Conservation (phyloP, 2,113 vertebrate genomes). For the Saimiri boliviensis region DNA sequence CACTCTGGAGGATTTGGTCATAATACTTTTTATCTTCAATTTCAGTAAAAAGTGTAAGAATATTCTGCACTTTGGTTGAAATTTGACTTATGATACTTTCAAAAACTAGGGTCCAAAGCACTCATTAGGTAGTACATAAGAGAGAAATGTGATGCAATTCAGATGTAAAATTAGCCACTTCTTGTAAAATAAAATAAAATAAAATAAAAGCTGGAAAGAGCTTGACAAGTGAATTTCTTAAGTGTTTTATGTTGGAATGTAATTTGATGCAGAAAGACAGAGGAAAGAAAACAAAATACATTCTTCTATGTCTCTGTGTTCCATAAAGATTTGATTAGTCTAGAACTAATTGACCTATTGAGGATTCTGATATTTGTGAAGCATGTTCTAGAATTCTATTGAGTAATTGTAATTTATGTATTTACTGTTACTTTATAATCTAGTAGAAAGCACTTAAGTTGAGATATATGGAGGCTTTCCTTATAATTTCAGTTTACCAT, state of each 20-base stretch:
- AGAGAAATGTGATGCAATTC: constrained; percentile 26
- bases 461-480: not conserved
- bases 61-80: not conserved
- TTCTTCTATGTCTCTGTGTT: not conserved
- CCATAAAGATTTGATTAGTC: not conserved
- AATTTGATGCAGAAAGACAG: not conserved
- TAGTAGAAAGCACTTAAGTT: not conserved
- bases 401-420: not conserved
- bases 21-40: not conserved
- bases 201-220: not conserved
- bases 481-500: not conserved
- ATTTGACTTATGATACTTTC: constrained; percentile 49
- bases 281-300: not conserved
- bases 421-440: not conserved
- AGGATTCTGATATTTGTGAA: not conserved
- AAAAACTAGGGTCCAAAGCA: constrained; percentile 21
- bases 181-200: not conserved
- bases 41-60: constrained; percentile 51
- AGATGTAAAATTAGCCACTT: constrained; percentile 18
- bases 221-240: not conserved
- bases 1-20: not conserved
- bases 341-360: not conserved
- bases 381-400: not conserved
- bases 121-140: not conserved
- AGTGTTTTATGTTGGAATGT: not conserved